Evolutionary conservation across 30 jellyfish, hydroid and myxozoan genomes (phyloP).

Genomic region (Hydractinia symbiolongicarpus): DNA sequence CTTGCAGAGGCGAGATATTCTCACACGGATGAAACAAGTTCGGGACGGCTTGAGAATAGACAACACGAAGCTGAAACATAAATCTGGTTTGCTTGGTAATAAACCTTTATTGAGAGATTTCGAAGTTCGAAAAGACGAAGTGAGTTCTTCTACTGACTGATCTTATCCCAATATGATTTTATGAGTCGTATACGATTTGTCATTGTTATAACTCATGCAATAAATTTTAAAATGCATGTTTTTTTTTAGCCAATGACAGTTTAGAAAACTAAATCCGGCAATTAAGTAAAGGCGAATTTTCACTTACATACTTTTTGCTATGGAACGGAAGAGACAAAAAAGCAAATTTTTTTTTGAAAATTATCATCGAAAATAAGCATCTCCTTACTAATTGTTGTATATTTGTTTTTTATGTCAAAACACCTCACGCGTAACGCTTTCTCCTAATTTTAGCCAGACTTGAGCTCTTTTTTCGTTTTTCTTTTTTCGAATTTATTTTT

Average conservation of each 20-base stretch:
- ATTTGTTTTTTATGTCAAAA: too few relatives aligned
- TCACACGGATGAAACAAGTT: conserved; percentile 79
- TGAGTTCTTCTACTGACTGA: background rate
- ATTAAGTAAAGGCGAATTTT: too few relatives aligned
- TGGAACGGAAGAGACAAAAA: too few relatives aligned
- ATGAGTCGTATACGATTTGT: background rate
- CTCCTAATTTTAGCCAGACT: too few relatives aligned
- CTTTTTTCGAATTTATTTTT: too few relatives aligned
- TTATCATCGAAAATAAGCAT: too few relatives aligned
- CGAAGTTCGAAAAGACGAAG: conserved; percentile 80
- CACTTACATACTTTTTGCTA: too few relatives aligned
- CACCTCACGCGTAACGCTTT: too few relatives aligned
- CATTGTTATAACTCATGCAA: background rate
- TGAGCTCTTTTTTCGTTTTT: too few relatives aligned
- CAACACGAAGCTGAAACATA: conserved; percentile 75
- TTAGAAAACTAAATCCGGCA: background rate
- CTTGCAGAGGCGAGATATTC: conserved; percentile 68
- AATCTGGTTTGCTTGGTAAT: conserved; percentile 84
- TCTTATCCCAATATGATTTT: background rate
- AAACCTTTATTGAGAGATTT: conserved; percentile 78
- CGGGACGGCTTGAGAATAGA: conserved; percentile 81
- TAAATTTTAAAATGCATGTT: too few relatives aligned
- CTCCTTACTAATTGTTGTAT: too few relatives aligned
- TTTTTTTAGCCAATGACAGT: background rate
- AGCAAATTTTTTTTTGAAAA: too few relatives aligned